Evolutionary conservation across 2,888 invertebrate genomes (phyloP), one percentile per base, ranked within the genome.

Genomic region (Hemaris fuciformis): DNA sequence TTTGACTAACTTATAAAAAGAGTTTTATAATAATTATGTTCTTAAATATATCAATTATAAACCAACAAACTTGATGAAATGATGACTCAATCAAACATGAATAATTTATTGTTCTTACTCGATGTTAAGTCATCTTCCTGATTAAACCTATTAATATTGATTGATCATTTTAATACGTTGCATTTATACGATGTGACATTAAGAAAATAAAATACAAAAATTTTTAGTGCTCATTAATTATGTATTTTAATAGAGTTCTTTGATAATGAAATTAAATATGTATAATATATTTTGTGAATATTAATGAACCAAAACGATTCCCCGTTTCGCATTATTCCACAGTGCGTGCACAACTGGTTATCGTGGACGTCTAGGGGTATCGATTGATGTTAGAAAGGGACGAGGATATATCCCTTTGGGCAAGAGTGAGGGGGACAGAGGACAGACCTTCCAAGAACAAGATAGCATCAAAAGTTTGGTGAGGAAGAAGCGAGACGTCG

Each of bases 401-500:
- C 68, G 60, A 61, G 63, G 38, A 2, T 62, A 81, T 64, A 6
- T 45, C 46, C 34, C 57, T 34, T 62, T 43, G 53, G 34, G 27
- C 58, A 46, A 2, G 68, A 22, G 22, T 59, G 74, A 88, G 42
- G 41, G 80, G 68, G 87, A 85, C 64, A 69, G 46, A 68, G 64
- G 2, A 67, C 23, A 62, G 69, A 73, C 85, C 87, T 91, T 91
- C 91, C 74, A 73, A 88, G 91, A 91, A 91, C 76, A 89, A 89
- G 91, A 91, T 91, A 89, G 86, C 84, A 91, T 91, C 91, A 80
- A 77, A 76, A 85, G 74, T 80, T 76, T 80, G 79, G 77, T 79
- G 76, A 80, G 79, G 87, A 84, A 83, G 86, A 79, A 85, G 77
- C 79, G 85, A 83, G 87, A 86, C 75, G 75, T 78, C 87, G 80